phyloP scores from a whole-genome alignment of 2,888 invertebrate genomes.

The Drosophila basisetae region DNA sequence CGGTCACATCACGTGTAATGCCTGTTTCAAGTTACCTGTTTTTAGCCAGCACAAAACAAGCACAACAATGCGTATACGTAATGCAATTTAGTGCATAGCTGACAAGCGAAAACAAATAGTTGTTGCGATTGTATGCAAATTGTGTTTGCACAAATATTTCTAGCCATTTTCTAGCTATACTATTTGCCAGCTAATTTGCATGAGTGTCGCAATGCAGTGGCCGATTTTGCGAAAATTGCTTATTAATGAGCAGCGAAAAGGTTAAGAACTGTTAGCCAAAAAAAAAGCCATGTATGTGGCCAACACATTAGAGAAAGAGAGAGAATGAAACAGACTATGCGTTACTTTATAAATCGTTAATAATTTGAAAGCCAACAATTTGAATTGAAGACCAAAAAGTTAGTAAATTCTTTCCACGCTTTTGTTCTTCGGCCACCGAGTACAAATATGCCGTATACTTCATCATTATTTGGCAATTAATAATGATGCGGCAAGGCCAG shows the following conservation, averaged over 20 bases:
- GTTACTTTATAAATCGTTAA: not conserved
- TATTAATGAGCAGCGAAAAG: conserved; percentile 46
- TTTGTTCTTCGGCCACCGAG: not conserved
- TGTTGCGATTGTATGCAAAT: conserved; percentile 50
- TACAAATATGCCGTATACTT: conserved; percentile 51
- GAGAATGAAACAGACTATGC: not conserved
- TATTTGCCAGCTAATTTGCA: conserved; percentile 61
- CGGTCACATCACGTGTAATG: conserved; percentile 24
- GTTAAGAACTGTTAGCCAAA: conserved; percentile 10
- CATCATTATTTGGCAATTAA: conserved; percentile 80
- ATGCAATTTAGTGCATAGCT: conserved; percentile 33
- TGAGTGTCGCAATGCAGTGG: conserved; percentile 55
- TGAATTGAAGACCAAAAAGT: not conserved
- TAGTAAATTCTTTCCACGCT: not conserved
- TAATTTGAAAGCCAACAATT: not conserved
- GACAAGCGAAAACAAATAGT: conserved; percentile 45
- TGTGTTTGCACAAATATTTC: conserved; percentile 39
- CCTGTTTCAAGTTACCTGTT: conserved; percentile 5
- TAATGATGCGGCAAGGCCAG: conserved; percentile 55
- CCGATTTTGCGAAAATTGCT: conserved; percentile 36
- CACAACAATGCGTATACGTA: conserved; percentile 48
- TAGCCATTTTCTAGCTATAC: conserved; percentile 23
- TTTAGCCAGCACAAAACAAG: not conserved
- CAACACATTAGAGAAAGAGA: conserved; percentile 29
- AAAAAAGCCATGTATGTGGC: not conserved